Evolutionary conservation across 2,888 invertebrate genomes (phyloP), one percentile per base, ranked within the genome.

Genomic region (Heteropelma amictum): DNA sequence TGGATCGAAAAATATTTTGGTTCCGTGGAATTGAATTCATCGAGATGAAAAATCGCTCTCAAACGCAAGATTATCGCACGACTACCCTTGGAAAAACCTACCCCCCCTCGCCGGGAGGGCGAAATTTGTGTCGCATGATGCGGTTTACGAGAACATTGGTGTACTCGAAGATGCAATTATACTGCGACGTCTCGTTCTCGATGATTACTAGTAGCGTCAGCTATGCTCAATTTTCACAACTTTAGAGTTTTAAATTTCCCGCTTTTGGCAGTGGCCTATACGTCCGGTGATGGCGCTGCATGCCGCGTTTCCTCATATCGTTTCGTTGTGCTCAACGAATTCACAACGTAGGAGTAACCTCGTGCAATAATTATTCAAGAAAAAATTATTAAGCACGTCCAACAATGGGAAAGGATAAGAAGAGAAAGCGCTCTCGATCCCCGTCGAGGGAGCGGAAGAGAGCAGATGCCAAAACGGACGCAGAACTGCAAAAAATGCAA

Each of bases 311-410:
- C 58, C 7, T 60, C 60, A 60, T 60, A 30, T 40, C 26, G 38
- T 53, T 64, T 51, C 28, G 51, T 40, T 38, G 51, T 51, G 64
- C 40, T 49, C 40, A 64, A 51, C 51, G 40, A 64, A n/a, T 51
- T 40, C 8, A 33, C 28, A 23, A 42, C 42, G 8, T n/a, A 28
- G 19, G 12, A 35, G 28, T 28, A 64, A 38, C 26, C n/a, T 26
- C 30, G 14, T 26, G 14, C 42, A 58, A 58, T 28, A 42, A 17
- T 60, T 10, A 30, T 7, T 6, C 1, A 35, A 61, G n/a, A n/a
- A 33, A 30, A 33, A 33, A 33, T 10, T 33, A 10, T 33, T 6
- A 10, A 10, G 0, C n/a, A 33, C 2, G 10, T 33, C 12, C 0
- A 0, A 47, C 19, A 47, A 47, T 67, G 47, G 47, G 47, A 38